Conservation (phyloP, 2,797 vertebrate species). For the Dermochelys coriacea region DNA sequence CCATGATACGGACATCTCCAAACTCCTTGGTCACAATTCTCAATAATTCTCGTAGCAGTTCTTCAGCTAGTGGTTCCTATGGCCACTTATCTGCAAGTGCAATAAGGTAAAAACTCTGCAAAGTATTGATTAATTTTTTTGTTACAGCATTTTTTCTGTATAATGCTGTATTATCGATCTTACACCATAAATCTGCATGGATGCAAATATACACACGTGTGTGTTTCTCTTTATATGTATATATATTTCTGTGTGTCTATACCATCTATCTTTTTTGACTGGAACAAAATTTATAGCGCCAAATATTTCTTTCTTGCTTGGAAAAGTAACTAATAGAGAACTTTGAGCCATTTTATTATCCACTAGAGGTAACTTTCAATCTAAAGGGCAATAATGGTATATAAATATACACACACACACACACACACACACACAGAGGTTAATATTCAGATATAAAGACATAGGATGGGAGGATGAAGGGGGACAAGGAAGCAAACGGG, state of each 20-base stretch:
- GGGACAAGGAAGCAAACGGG: neutral
- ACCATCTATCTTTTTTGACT: neutral
- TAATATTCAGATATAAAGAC: neutral
- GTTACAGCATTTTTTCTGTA: neutral
- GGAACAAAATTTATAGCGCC: neutral
- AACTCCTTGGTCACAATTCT: conserved; percentile 97
- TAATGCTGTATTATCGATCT: neutral
- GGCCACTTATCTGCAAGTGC: conserved; percentile 98
- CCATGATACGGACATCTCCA: conserved; percentile 97
- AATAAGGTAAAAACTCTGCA: conserved; percentile 88
- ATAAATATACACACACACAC: neutral
- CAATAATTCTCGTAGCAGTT: conserved; percentile 98
- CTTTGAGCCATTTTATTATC: neutral
- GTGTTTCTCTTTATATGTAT: neutral
- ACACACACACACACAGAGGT: neutral
- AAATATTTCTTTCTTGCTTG: neutral
- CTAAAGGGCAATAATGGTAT: neutral
- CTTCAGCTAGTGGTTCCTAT: conserved; percentile 96
- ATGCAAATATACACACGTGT: neutral
- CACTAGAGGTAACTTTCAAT: neutral
- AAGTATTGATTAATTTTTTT: neutral
- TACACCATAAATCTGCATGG: neutral
- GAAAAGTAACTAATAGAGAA: neutral
- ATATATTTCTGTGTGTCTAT: neutral
- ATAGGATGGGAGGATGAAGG: neutral